Percentiles rank a stretch among this genome's conserved stretches.
phyloP scores from a whole-genome alignment of 2,113 vertebrate genomes.

The Condylura cristata region DNA sequence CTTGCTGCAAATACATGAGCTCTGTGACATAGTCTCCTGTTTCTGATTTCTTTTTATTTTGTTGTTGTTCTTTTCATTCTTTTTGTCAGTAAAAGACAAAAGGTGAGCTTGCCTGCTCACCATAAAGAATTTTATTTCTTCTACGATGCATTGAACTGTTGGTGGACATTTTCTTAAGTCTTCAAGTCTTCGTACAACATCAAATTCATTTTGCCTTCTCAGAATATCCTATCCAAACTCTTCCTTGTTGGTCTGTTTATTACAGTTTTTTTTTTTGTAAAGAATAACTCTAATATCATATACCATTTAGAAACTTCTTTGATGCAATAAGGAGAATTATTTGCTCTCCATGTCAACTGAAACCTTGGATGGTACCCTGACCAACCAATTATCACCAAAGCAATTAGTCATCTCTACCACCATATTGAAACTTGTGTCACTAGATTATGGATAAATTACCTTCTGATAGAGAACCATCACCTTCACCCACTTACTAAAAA shows the following conservation, averaged over 20 bases:
- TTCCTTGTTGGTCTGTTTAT: not conserved
- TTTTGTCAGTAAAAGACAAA: not conserved
- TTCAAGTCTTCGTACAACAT: not conserved
- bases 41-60: not conserved
- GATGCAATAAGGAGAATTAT: not conserved
- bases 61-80: too few species aligned
- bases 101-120: not conserved
- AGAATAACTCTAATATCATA: not conserved
- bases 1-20: not conserved
- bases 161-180: not conserved
- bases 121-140: not conserved
- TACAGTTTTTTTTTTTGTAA: not conserved
- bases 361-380: not conserved
- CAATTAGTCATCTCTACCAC: not conserved
- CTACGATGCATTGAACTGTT: rapidly evolving
- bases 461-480: rapidly evolving
- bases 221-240: not conserved
- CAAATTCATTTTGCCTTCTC: not conserved
- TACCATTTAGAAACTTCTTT: not conserved
- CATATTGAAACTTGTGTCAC: not conserved
- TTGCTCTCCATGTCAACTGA: not conserved
- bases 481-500: not conserved
- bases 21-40: not conserved
- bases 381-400: not conserved
- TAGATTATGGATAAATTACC: not conserved